phyloP scores from a whole-genome alignment of 2,113 vertebrate species.

The Laticauda colubrina region DNA sequence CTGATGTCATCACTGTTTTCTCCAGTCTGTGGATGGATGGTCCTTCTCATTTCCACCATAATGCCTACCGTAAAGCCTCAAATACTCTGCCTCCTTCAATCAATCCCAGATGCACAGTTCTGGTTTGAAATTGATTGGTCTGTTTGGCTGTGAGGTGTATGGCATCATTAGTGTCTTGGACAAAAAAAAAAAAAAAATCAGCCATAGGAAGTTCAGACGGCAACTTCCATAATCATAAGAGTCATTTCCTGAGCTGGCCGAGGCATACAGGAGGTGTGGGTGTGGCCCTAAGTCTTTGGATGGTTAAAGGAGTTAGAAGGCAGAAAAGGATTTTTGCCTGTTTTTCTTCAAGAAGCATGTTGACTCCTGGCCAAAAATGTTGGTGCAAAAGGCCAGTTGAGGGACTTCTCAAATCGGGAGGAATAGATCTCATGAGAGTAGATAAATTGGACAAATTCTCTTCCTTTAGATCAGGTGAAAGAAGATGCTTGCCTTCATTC shows the following conservation, averaged over 20 bases:
- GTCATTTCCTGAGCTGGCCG: background rate
- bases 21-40: background rate
- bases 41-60: background rate
- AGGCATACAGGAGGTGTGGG: background rate
- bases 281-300: background rate
- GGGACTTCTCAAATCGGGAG: background rate
- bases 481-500: background rate
- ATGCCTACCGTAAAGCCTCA: background rate
- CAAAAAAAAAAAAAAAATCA: background rate
- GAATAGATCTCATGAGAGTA: background rate
- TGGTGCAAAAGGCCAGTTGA: background rate
- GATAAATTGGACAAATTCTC: accelerated
- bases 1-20: background rate
- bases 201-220: background rate
- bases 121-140: background rate
- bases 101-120: background rate
- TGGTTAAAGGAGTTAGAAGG: background rate
- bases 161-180: background rate
- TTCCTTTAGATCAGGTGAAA: background rate
- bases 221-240: background rate
- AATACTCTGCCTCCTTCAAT: background rate
- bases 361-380: background rate
- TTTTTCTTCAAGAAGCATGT: background rate
- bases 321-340: background rate
- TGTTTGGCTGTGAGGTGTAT: background rate